These are phyloP conservation scores for Ochotona princeps DNA, from an alignment of 2,113 vertebrate species.

Conservation along the genomic window DNA sequence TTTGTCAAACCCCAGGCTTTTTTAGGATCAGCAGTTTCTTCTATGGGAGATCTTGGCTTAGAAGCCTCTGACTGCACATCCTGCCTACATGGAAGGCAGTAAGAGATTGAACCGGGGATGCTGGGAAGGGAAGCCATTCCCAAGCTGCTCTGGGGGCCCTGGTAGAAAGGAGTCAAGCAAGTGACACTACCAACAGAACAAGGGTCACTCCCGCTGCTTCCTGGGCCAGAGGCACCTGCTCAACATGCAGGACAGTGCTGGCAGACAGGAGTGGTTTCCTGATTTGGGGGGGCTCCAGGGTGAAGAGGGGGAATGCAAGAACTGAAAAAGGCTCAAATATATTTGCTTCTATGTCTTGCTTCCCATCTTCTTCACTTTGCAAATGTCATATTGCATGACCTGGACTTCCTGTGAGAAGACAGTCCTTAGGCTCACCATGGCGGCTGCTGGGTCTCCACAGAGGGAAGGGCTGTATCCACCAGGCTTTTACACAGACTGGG, in stretches of 20 bases:
- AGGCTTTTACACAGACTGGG: not conserved
- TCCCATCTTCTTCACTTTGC: not conserved
- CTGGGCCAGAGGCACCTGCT: not conserved
- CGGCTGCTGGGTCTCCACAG: too few relatives aligned
- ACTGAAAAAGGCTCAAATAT: accelerated
- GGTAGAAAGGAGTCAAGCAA: accelerated
- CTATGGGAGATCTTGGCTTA: not conserved
- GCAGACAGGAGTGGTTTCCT: not conserved
- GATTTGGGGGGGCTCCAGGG: not conserved
- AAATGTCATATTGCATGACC: not conserved
- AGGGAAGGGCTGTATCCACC: not conserved
- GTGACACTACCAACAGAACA: not conserved
- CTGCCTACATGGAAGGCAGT: not conserved
- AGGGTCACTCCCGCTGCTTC: not conserved
- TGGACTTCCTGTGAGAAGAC: not conserved
- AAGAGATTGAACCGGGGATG: accelerated
- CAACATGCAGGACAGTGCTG: not conserved
- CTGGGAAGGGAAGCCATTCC: not conserved
- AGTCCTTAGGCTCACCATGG: too few relatives aligned
- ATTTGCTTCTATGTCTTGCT: not conserved
- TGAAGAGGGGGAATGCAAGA: not conserved
- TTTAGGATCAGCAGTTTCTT: not conserved
- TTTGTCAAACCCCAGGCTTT: not conserved
- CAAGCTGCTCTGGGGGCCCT: not conserved
- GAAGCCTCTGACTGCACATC: not conserved